Evolutionary conservation across 1,140 invertebrate genomes (phyloP).

Genomic region (Drosophila orena): DNA sequence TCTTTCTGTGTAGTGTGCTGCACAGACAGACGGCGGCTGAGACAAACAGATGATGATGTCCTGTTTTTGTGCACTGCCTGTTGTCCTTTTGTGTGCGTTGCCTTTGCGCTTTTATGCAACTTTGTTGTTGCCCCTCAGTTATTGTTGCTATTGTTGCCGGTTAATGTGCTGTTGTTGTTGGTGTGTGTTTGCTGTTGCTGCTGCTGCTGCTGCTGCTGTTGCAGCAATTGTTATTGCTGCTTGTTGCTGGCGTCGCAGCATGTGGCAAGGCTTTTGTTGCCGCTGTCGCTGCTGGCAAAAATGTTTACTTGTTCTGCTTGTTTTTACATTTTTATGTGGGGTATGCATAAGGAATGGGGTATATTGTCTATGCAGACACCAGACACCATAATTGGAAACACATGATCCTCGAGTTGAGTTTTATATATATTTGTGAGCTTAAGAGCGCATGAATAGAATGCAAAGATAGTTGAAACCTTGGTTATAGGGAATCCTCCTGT

Average conservation of each 20-base stretch:
- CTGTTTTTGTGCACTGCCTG: slow-evolving; percentile 43
- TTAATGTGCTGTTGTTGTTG: slow-evolving; percentile 14
- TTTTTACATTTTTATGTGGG: slow-evolving; percentile 34
- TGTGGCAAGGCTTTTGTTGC: slow-evolving; percentile 64
- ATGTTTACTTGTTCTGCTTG: slow-evolving; percentile 45
- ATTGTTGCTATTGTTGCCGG: slow-evolving; percentile 39
- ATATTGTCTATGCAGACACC: slow-evolving; percentile 3
- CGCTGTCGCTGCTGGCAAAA: slow-evolving; percentile 44
- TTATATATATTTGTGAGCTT: too few species aligned
- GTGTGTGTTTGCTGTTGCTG: slow-evolving; percentile 33
- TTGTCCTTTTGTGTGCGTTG: slow-evolving; percentile 70
- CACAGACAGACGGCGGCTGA: slow-evolving; percentile 13
- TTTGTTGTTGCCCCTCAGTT: slow-evolving; percentile 37
- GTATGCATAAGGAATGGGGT: neutral
- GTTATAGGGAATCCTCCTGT: too few species aligned
- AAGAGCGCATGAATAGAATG: too few species aligned
- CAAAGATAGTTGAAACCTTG: too few species aligned
- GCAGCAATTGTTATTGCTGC: slow-evolving; percentile 36
- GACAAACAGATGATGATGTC: slow-evolving; percentile 49
- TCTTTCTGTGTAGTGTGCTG: slow-evolving; percentile 6
- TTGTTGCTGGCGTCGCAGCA: slow-evolving; percentile 59
- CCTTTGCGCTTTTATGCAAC: slow-evolving; percentile 69
- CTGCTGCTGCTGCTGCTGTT: slow-evolving; percentile 39
- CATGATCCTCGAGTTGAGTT: too few species aligned
- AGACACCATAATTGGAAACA: neutral